Evolutionary conservation across 2,113 vertebrate genomes (phyloP).

Genomic region (Trogon surrucura): DNA sequence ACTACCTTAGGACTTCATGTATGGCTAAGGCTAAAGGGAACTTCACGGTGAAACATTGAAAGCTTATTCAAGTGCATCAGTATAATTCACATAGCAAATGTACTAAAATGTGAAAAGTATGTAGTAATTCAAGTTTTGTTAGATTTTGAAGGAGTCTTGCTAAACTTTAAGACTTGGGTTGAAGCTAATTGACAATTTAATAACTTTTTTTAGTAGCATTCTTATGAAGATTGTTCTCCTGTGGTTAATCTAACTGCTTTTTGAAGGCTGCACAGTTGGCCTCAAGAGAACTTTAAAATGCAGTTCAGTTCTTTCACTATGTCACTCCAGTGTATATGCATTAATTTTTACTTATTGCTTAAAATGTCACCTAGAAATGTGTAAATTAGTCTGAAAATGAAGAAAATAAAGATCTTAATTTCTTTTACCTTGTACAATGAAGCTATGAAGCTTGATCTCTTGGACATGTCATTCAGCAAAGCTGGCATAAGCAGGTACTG

Average conservation of each 20-base stretch:
- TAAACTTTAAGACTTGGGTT: background rate
- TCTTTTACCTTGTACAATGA: background rate
- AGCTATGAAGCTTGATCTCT: background rate
- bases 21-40: background rate
- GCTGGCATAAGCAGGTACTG: background rate
- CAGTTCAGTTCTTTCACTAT: background rate
- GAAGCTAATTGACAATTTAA: background rate
- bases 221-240: background rate
- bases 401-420: background rate
- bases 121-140: background rate
- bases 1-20: background rate
- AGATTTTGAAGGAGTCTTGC: background rate
- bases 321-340: background rate
- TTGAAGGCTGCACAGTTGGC: background rate
- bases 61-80: background rate
- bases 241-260: background rate
- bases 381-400: background rate
- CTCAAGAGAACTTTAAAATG: background rate
- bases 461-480: background rate
- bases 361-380: background rate
- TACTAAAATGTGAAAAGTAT: background rate
- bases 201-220: background rate
- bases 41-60: background rate
- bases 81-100: background rate
- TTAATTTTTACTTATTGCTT: background rate